Percentiles rank a stretch among this genome's conserved stretches.
phyloP scores from a whole-genome alignment of 2,797 vertebrate species.

The Microchirus variegatus region DNA sequence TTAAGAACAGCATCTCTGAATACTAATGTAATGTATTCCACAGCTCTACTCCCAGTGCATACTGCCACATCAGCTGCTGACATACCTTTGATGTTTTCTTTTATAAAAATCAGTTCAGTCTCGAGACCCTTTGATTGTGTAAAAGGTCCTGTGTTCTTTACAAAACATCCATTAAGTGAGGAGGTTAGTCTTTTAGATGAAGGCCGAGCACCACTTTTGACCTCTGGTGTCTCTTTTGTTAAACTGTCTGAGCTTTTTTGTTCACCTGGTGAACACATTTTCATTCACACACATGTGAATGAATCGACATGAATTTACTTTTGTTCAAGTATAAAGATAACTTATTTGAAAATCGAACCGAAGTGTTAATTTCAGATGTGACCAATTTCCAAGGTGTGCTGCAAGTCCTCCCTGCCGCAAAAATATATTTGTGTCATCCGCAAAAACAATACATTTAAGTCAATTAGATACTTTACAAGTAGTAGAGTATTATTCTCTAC shows the following conservation, averaged over 20 bases:
- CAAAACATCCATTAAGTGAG: slow-evolving; percentile 71
- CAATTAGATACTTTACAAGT: no score
- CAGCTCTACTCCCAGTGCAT: slow-evolving; percentile 55
- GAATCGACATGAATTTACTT: no score
- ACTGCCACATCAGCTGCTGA: slow-evolving; percentile 77
- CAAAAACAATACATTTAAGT: no score
- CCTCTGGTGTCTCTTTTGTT: slow-evolving; percentile 34
- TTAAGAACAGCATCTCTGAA: slow-evolving; percentile 57
- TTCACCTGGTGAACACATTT: slow-evolving; percentile 32
- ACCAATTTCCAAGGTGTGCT: no score
- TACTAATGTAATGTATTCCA: slow-evolving; percentile 73
- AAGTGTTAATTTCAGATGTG: no score
- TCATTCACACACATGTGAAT: no score
- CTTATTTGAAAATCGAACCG: no score
- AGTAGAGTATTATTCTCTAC: no score
- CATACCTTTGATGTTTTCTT: slow-evolving; percentile 71
- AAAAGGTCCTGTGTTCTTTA: slow-evolving; percentile 70
- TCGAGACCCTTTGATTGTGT: slow-evolving; percentile 73
- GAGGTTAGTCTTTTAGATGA: slow-evolving; percentile 47
- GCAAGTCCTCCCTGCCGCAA: no score
- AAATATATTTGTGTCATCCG: no score
- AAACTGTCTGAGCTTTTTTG: slow-evolving; percentile 28
- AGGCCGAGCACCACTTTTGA: slow-evolving; percentile 47
- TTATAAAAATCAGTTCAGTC: slow-evolving; percentile 70
- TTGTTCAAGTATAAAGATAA: no score